A percentile compares a stretch with the other conserved stretches of the same genome.
Conservation (phyloP, 2,888 invertebrate genomes). For the Hirtodrosophila histrioides region DNA sequence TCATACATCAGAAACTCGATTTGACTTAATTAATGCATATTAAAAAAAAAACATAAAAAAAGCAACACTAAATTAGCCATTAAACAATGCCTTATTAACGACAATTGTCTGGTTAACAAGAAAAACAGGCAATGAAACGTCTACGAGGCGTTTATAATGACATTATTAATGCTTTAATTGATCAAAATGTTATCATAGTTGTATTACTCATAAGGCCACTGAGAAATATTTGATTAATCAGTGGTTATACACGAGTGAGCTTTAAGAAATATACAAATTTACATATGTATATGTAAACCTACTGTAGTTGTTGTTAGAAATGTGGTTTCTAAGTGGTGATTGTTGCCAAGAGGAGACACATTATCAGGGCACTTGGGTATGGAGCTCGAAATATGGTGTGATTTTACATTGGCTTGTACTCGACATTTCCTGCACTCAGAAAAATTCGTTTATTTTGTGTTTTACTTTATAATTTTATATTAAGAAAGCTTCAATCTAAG, state of each 20-base stretch:
- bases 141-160: constrained; percentile 9
- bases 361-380: no score
- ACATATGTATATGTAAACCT: neutral
- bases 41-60: constrained; percentile 28
- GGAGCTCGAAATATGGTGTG: no score
- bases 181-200: neutral
- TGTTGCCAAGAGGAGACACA: no score
- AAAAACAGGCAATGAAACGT: neutral
- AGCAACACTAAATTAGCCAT: constrained; percentile 11
- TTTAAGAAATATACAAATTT: no score
- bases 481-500: no score
- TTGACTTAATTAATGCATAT: constrained; percentile 57
- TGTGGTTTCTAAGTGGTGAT: constrained; percentile 9
- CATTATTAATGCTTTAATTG: constrained; percentile 14
- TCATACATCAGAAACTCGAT: constrained; percentile 18
- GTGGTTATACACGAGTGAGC: no score
- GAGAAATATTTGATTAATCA: no score
- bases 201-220: constrained; percentile 17
- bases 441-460: no score
- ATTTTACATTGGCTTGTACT: no score
- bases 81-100: constrained; percentile 16
- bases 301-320: neutral
- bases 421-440: no score
- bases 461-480: no score
- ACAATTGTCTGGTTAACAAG: constrained; percentile 1